Evolutionary conservation across 2,888 invertebrate genomes (phyloP).

Genomic region (Ptychoptera albimana): DNA sequence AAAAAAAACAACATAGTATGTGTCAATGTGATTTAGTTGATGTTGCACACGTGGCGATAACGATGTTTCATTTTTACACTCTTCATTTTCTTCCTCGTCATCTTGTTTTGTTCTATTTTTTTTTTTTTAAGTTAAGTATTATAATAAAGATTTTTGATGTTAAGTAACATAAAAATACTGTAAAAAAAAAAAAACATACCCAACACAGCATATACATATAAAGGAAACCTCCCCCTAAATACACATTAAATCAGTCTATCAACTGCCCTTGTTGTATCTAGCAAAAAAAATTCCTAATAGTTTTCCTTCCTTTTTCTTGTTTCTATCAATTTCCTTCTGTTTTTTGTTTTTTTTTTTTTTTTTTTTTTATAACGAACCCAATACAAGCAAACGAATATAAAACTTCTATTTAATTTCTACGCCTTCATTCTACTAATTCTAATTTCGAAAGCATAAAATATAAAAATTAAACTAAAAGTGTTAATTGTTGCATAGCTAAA

Average conservation of each 20-base stretch:
- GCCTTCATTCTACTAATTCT: too few relatives aligned
- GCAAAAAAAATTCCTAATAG: background rate
- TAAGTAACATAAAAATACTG: background rate
- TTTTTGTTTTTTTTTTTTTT: background rate
- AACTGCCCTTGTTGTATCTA: too few relatives aligned
- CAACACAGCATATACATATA: background rate
- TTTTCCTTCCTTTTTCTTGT: background rate
- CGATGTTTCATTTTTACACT: conserved; percentile 5
- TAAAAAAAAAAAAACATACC: background rate
- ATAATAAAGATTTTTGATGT: too few relatives aligned
- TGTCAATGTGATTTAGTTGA: background rate
- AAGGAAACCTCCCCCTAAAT: background rate
- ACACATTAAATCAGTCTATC: too few relatives aligned
- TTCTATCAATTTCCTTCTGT: background rate
- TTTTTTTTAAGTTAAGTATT: too few relatives aligned
- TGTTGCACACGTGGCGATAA: conserved; percentile 9
- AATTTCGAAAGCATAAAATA: too few relatives aligned
- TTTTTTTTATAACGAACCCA: too few relatives aligned
- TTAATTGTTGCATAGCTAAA: too few relatives aligned
- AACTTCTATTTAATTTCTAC: background rate
- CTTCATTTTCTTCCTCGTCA: too few relatives aligned
- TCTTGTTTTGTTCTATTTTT: too few relatives aligned
- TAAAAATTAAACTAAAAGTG: too few relatives aligned
- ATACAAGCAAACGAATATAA: too few relatives aligned
- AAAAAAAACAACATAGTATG: background rate